Evolutionary conservation across 2,797 vertebrate genomes (phyloP).

Genomic region (Triplophysa bombifrons): DNA sequence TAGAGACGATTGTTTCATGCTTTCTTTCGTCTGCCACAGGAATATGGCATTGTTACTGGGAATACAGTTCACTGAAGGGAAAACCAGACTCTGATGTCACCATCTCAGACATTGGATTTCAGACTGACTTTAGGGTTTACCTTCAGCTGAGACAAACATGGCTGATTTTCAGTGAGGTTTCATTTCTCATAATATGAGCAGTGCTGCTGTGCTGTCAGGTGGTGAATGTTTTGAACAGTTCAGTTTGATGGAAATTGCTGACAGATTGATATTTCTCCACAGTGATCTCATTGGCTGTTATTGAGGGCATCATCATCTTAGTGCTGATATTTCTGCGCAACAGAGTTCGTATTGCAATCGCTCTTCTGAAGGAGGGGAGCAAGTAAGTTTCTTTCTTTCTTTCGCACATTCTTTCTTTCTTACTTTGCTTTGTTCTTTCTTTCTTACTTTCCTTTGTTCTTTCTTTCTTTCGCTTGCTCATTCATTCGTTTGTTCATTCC

Average conservation of each 20-base stretch:
- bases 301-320: conserved; percentile 82
- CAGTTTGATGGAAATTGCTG: conserved; percentile 10
- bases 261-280: conserved; percentile 52
- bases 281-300: conserved; percentile 87
- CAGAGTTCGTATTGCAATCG: conserved; percentile 87
- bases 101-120: conserved; percentile 88
- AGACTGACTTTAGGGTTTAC: conserved; percentile 87
- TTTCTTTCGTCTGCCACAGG: conserved; percentile 70
- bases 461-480: not conserved
- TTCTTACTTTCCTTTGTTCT: not conserved
- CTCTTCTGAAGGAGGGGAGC: conserved; percentile 92
- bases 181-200: not conserved
- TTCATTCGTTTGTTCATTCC: not conserved
- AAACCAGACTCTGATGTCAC: conserved; percentile 80
- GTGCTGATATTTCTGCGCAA: conserved; percentile 89
- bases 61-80: conserved; percentile 79
- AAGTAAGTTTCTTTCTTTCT: conserved; percentile 69
- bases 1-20: too few species aligned
- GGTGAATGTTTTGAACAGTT: conserved; percentile 6
- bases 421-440: not conserved
- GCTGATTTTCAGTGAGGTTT: conserved; percentile 89
- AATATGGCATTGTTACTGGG: conserved; percentile 90
- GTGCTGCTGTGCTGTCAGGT: not conserved
- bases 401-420: not conserved
- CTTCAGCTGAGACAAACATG: conserved; percentile 91